A percentile compares a stretch with the other conserved stretches of the same genome.
phyloP scores from a whole-genome alignment of 2,797 vertebrate species.

The Hydrocynus forskahlii region DNA sequence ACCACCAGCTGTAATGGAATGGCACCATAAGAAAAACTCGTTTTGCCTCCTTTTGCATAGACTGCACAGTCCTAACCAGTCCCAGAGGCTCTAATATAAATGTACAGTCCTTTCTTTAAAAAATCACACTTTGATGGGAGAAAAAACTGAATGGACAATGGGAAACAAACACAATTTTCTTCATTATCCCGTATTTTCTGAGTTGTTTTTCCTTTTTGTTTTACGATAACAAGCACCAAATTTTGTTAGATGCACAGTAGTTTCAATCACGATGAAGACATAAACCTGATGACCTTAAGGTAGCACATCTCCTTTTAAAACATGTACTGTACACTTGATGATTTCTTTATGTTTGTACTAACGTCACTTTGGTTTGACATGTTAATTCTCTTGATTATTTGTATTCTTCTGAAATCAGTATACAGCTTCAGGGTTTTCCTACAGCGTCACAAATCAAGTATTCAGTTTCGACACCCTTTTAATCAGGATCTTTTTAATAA shows the following conservation, averaged over 20 bases:
- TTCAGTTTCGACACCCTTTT: slow-evolving; percentile 4
- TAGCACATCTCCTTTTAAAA: slow-evolving; percentile 24
- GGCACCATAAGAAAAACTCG: neutral
- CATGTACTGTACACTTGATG: neutral
- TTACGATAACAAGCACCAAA: neutral
- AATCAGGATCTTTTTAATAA: slow-evolving; percentile 38
- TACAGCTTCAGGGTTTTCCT: slow-evolving; percentile 40
- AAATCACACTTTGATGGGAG: neutral
- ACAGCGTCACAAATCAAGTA: slow-evolving; percentile 9
- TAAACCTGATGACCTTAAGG: slow-evolving; percentile 7
- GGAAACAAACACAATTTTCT: neutral
- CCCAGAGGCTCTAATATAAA: slow-evolving; percentile 20
- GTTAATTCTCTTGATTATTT: neutral
- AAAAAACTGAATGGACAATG: slow-evolving; percentile 12
- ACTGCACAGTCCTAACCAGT: slow-evolving; percentile 3
- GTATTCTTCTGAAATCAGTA: slow-evolving; percentile 23
- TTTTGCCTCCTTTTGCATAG: slow-evolving; percentile 28
- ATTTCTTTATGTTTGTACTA: neutral
- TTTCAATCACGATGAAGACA: neutral
- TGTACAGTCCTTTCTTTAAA: neutral
- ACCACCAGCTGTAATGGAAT: slow-evolving; percentile 37
- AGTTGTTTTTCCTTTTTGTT: neutral
- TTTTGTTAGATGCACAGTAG: neutral
- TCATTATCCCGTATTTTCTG: neutral
- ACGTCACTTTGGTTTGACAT: neutral